Evolutionary conservation across 2,888 invertebrate species (phyloP).

Genomic region (Clusia tigrina): DNA sequence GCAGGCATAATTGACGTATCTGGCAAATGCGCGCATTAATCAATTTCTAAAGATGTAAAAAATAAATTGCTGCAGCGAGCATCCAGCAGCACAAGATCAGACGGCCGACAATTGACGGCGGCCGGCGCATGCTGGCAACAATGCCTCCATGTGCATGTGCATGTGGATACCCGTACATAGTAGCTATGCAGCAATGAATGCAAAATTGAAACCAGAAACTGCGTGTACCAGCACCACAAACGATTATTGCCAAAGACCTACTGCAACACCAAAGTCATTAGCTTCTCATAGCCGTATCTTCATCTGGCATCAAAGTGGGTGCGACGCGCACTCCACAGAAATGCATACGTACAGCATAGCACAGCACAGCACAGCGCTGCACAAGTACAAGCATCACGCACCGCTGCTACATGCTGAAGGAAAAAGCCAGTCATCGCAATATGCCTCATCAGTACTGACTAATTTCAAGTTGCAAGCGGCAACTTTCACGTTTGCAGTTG

Average conservation of each 20-base stretch:
- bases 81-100: too few species aligned
- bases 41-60: slow-evolving; percentile 9
- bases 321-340: background rate
- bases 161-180: too few species aligned
- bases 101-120: too few species aligned
- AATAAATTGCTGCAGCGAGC: background rate
- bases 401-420: background rate
- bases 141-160: too few species aligned
- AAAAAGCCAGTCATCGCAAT: background rate
- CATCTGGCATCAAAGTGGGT: background rate
- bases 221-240: too few species aligned
- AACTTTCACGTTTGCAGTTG: too few species aligned
- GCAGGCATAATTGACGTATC: slow-evolving; percentile 33
- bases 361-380: too few species aligned
- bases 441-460: background rate
- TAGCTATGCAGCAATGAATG: background rate
- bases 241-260: background rate
- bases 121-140: too few species aligned
- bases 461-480: too few species aligned
- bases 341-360: too few species aligned
- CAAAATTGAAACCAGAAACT: background rate
- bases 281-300: background rate
- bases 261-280: background rate
- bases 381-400: background rate
- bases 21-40: slow-evolving; percentile 33